Evolutionary conservation across 1,140 invertebrate species (phyloP).

Genomic region (Triops longicaudatus): DNA sequence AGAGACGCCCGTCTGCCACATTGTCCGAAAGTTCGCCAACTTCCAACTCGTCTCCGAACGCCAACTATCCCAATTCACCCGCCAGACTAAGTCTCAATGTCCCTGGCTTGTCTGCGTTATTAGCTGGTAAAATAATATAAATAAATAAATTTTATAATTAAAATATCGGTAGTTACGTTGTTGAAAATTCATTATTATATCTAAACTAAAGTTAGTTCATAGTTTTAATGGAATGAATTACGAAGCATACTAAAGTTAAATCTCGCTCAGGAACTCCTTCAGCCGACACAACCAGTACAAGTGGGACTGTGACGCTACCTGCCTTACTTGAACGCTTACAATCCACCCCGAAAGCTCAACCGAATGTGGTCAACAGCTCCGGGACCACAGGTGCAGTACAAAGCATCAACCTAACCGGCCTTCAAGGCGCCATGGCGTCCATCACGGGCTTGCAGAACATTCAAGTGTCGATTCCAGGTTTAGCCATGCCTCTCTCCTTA

Average conservation of each 20-base stretch:
- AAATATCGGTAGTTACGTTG: too few relatives aligned
- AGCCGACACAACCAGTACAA: conserved; percentile 47
- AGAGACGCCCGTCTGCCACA: conserved; percentile 22
- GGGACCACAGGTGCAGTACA: conserved; percentile 47
- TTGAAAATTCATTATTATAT: too few relatives aligned
- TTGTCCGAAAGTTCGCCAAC: conserved; percentile 22
- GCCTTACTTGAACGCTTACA: conserved; percentile 47
- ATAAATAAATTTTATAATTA: too few relatives aligned
- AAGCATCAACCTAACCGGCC: conserved; percentile 64
- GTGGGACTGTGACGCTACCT: conserved; percentile 34
- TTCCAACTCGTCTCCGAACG: conserved; percentile 28
- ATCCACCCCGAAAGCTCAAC: conserved; percentile 30
- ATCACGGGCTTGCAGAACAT: conserved; percentile 70
- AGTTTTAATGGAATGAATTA: too few relatives aligned
- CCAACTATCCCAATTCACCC: conserved; percentile 33
- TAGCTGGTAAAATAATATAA: conserved; percentile 40
- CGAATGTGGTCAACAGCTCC: conserved; percentile 33
- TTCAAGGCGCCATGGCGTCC: conserved; percentile 53
- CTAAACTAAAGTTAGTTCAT: too few relatives aligned
- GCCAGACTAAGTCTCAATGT: conserved; percentile 44
- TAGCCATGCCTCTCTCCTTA: conserved; percentile 66
- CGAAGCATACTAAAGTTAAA: background rate
- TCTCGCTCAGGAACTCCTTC: conserved; percentile 45
- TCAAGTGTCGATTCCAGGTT: conserved; percentile 64
- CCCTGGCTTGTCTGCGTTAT: conserved; percentile 45